Evolutionary conservation across 2,797 vertebrate genomes (phyloP), one percentile per base, ranked within the genome.

Genomic region (Xenentodon cancila): DNA sequence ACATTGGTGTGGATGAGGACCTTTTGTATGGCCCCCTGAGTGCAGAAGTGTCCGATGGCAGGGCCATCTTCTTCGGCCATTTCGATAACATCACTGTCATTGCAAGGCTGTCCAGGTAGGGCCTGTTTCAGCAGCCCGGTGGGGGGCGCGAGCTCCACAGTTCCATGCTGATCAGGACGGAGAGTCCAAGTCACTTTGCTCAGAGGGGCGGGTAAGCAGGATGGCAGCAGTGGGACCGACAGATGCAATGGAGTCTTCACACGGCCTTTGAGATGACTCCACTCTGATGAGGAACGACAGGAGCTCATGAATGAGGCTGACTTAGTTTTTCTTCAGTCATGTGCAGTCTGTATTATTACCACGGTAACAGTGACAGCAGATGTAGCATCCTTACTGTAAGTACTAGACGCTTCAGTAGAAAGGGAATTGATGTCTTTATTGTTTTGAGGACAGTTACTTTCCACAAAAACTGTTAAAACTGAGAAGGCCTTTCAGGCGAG

Each of bases 1-100:
- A 95, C 68, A 6, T 93, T 96, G 73, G 89, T 89, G 60, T 91
- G 93, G 84, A 97, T 86, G 71, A 94, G 94, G 77, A 98, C 73
- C 75, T 92, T 94, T 73, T 94, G 78, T 43, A 97, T 93, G 58
- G 89, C 53, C 59, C 96, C 96, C n/a, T 89, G 88, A 0, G 91
- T 79, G 59, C 96, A 98, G 87, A 96, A 98, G 2, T 71, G 53
- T 20, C 96, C 97, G 0, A 97, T 46, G 1, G 75, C 46, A 0
- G 90, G 46, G 16, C 77, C 68, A 0, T 88, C 69, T 0, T 73
- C 85, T 53, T 93, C 84, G 0, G 77, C 74, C 27, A 90, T 51
- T 0, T 73, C 64, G n/a, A 95, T 87, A 3, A 91, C 78, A 77
- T 93, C 71, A 27, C 77, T 85, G 1, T 80, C 76, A 13, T 91